Base-by-base conservation (phyloP, 2,888 invertebrate species). In the Perizoma flavofasciatum region DNA sequence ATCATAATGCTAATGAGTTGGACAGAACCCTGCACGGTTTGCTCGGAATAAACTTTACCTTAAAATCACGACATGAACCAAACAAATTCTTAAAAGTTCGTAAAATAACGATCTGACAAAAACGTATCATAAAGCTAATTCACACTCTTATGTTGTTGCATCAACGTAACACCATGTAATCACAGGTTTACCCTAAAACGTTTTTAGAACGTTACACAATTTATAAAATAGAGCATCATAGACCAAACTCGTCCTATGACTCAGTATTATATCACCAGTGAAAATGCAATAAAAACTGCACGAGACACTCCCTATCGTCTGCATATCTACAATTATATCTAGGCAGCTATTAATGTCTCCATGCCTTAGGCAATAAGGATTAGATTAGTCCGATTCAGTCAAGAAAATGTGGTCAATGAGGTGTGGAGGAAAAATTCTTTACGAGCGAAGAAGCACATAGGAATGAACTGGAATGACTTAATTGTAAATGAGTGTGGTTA, bases 271-370 rank as follows among this genome's bases (percentile, higher is more conserved):
- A 78, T 82, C 81, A 83, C 70, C 56, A 70, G 78, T 81, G 77
- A 81, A 82, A 83, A 79, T 78, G 77, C 68, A 77, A 79, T 79
- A 73, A 82, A 75, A 81, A 77, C 22, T 22, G 66, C 61, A 62
- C 45, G 51, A 32, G 53, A 55, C 66, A 63, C 66, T 61, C 65
- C 67, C 48, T 62, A 61, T 63, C 65, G 56, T 58, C 55, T 48
- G 32, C 54, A 50, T 47, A 64, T 66, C 61, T 66, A 61, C 58
- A 47, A 48, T 10, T 32, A 22, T 48, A 57, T 46, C 43, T 51
- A 32, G n/a, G 4, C 51, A 40, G 9, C 33, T 41, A 6, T 11
- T 6, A 0, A 11, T 35, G 11, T 5, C 57, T 46, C 47, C 66
- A 59, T 58, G n/a, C 2, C n/a, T 8, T 39, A 33, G 9, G 5